Evolutionary conservation across 1,140 invertebrate species (phyloP), one percentile per base, ranked within the genome.

Genomic region (Antheraea mylitta): DNA sequence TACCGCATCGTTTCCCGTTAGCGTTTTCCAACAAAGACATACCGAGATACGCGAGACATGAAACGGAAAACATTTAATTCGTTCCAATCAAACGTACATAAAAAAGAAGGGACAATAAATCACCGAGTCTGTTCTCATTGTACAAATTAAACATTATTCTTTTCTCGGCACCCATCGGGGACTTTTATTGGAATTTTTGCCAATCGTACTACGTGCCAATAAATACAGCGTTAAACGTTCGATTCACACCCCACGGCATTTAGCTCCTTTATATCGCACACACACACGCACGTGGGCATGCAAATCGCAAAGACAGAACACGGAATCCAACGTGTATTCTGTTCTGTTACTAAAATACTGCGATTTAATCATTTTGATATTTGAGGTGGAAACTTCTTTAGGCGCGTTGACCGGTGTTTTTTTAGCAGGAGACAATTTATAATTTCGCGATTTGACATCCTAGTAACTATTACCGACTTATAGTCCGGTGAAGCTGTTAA

Each of bases 71-170:
- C 45, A 53, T 53, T 53, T 53, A 53, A 53, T 53, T 53, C 16
- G 6, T 16, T 53, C 45, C 45, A 53, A 53, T 53, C 45, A 53
- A 53, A 53, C 45, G 45, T 53, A 53, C 16, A 53, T 53, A 63
- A 63, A 68, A 61, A 68, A 61, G 63, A 64, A 64, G 18, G 67
- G 61, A 59, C 37, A 60, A 76, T 86, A 87, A 89, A 87, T 89
- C 82, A 80, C 76, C 68, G 68, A 72, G 74, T 64, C 78, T 67
- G 73, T 76, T 48, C 72, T 76, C 75, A 78, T 81, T 76, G 82
- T 70, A 73, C 86, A 90, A 90, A 90, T 90, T 90, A 90, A 90
- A 90, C 87, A 85, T 90, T 90, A 89, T 89, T 90, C 88, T 89
- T 85, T 86, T 79, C 78, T 81, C 81, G 80, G 68, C 85, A 87